A percentile compares a stretch with the other conserved stretches of the same genome.
phyloP scores from a whole-genome alignment of 2,888 invertebrate species.

The Sarcophaga carnaria region DNA sequence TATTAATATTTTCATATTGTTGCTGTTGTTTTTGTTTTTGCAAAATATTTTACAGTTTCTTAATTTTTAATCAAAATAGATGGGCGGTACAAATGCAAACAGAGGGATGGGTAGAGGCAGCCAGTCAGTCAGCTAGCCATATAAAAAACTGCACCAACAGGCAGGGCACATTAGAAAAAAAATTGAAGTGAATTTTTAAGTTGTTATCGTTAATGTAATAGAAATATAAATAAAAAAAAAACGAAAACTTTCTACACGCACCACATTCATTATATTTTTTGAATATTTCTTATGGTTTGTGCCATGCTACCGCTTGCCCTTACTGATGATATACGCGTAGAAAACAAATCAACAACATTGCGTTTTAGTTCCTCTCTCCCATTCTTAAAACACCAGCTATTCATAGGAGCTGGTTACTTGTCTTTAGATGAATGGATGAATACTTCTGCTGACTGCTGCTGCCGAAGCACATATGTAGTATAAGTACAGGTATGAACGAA shows the following conservation, averaged over 20 bases:
- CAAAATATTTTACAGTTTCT: neutral
- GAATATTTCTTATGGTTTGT: conserved; percentile 34
- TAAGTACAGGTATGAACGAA: conserved; percentile 4
- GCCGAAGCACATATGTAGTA: neutral
- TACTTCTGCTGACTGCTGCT: neutral
- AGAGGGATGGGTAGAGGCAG: neutral
- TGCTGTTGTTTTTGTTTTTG: neutral
- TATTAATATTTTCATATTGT: too few relatives aligned
- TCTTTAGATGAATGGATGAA: conserved; percentile 25
- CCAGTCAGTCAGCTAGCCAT: neutral
- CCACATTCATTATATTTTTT: conserved; percentile 45
- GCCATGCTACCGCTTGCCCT: neutral
- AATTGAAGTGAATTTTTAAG: neutral
- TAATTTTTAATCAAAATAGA: neutral
- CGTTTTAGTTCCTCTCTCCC: neutral
- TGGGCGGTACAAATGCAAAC: neutral
- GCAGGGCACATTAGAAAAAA: neutral
- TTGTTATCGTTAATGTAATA: conserved; percentile 4
- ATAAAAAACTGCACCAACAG: neutral
- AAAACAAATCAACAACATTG: conserved; percentile 13
- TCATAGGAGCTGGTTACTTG: neutral
- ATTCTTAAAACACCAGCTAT: conserved; percentile 25
- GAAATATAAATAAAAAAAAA: neutral
- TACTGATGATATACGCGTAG: neutral
- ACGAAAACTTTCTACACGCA: neutral